phyloP scores from a whole-genome alignment of 2,888 invertebrate genomes.

The Heliconius cydno region DNA sequence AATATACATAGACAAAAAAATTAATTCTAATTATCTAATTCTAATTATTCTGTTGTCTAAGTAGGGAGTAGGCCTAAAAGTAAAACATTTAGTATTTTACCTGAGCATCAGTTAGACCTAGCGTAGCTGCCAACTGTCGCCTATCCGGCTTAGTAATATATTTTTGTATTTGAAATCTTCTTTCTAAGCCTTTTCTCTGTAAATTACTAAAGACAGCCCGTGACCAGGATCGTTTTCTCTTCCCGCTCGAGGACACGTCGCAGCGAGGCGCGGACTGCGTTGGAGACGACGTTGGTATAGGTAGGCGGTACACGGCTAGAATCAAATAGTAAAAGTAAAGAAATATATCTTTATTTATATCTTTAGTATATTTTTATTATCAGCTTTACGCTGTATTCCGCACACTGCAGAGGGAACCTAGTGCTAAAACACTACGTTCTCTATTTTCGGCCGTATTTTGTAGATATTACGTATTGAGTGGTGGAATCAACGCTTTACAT shows the following conservation, averaged over 20 bases:
- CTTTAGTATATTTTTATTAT: too few relatives aligned
- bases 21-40: too few relatives aligned
- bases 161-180: slow-evolving; percentile 96
- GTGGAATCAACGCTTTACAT: too few relatives aligned
- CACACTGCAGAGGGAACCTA: too few relatives aligned
- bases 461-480: too few relatives aligned
- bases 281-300: slow-evolving; percentile 70
- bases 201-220: slow-evolving; percentile 97
- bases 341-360: neutral
- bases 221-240: slow-evolving; percentile 96
- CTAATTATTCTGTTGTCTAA: neutral
- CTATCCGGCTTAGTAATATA: slow-evolving; percentile 98
- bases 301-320: slow-evolving; percentile 71
- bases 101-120: slow-evolving; percentile 97
- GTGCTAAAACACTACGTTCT: too few relatives aligned
- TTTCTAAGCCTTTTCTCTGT: slow-evolving; percentile 96
- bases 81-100: slow-evolving; percentile 66
- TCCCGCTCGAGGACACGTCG: slow-evolving; percentile 82
- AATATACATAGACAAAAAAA: too few relatives aligned
- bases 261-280: slow-evolving; percentile 71
- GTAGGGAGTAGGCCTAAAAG: neutral
- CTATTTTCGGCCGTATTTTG: too few relatives aligned
- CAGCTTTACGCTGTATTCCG: too few relatives aligned
- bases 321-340: slow-evolving; percentile 1
- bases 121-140: slow-evolving; percentile 93